Percentiles rank a stretch among this genome's conserved stretches.
These are phyloP conservation scores for Gnathonemus echidnorhynchus DNA, from an alignment of 2,113 vertebrate species.

Conservation along the genomic window DNA sequence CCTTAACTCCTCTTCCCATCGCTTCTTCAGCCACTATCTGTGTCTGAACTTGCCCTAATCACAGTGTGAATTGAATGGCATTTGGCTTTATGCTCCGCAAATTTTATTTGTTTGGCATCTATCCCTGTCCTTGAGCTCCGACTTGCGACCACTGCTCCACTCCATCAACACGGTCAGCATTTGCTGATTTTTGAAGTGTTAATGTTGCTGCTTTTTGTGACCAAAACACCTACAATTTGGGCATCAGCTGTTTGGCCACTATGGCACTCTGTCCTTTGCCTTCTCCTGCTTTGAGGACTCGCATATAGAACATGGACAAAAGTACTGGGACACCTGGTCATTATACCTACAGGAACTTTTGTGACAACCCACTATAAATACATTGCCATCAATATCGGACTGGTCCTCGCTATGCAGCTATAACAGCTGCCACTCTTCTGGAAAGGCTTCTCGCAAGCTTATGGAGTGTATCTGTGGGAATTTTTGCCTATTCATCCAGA, in stretches of 20 bases:
- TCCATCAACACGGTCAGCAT: neutral
- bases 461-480: neutral
- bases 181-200: too few species aligned
- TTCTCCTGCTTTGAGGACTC: neutral
- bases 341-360: neutral
- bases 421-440: neutral
- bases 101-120: neutral
- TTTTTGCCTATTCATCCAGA: neutral
- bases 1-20: neutral
- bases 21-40: neutral
- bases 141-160: neutral
- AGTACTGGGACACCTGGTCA: neutral
- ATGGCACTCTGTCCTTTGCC: neutral
- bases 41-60: conserved; percentile 6
- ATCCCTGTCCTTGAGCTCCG: neutral
- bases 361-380: neutral
- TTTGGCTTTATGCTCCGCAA: neutral
- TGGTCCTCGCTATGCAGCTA: neutral
- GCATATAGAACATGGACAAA: neutral
- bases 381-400: neutral
- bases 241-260: neutral
- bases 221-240: neutral
- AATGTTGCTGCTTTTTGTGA: neutral
- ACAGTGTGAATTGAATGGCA: neutral
- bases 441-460: neutral